Conservation (phyloP, 37 sponge, comb jelly and placozoan species). For the Cliona cf. orientalis region DNA sequence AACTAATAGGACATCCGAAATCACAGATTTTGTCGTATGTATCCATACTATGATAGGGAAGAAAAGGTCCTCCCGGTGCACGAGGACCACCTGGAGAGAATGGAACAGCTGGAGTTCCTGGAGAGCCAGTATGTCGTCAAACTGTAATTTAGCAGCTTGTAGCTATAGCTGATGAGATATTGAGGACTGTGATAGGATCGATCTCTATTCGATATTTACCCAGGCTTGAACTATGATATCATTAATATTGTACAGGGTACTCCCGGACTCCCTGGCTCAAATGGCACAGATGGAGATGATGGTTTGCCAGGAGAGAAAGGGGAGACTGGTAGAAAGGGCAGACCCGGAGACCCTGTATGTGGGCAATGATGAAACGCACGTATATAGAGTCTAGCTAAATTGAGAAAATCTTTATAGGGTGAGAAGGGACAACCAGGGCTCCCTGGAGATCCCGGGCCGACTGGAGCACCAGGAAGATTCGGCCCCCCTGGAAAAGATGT, state of each 20-base stretch:
- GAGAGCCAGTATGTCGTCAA: background rate
- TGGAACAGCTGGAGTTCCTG: background rate
- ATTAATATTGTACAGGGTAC: background rate
- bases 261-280: background rate
- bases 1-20: background rate
- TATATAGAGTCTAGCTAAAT: too few species aligned
- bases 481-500: background rate
- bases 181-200: too few species aligned
- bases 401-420: too few species aligned
- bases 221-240: too few species aligned
- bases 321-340: background rate
- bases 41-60: background rate
- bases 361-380: background rate
- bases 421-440: background rate
- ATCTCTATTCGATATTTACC: too few species aligned
- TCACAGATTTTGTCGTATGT: background rate
- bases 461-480: background rate
- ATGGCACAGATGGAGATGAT: background rate
- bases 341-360: background rate
- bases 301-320: background rate
- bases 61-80: background rate
- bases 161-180: too few species aligned
- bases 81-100: background rate
- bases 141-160: too few species aligned
- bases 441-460: background rate